Conservation (phyloP, 2,113 vertebrate genomes). For the Oreocharis arfaki region DNA sequence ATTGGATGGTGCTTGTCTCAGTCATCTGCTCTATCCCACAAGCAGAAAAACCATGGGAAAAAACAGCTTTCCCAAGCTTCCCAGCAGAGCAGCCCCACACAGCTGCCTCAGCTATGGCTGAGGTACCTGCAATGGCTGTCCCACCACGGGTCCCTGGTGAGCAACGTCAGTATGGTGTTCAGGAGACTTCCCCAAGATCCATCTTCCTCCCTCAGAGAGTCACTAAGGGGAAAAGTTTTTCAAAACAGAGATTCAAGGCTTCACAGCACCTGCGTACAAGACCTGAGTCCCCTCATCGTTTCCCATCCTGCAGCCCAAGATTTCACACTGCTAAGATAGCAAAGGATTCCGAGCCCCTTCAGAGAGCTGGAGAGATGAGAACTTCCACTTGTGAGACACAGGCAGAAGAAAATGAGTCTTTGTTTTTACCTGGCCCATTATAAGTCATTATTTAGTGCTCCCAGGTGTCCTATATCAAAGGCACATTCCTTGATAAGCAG, state of each 20-base stretch:
- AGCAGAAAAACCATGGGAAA: neutral
- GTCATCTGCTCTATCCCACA: neutral
- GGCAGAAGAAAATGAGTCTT: constrained; percentile 30
- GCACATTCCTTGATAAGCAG: neutral
- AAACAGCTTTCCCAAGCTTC: neutral
- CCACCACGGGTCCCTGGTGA: neutral
- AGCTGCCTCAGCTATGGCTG: neutral
- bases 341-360: neutral
- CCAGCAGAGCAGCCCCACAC: neutral
- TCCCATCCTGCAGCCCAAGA: neutral
- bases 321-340: neutral
- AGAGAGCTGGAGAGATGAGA: neutral
- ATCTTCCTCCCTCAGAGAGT: neutral
- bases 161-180: neutral
- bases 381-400: constrained; percentile 32
- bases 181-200: neutral
- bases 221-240: neutral
- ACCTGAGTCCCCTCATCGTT: neutral
- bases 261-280: neutral
- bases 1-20: neutral
- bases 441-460: constrained; percentile 22
- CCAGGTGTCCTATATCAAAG: neutral
- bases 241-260: neutral
- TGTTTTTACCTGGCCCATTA: neutral
- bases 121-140: neutral